Conservation (phyloP, 2,113 vertebrate genomes). For the Salvelinus fontinalis region DNA sequence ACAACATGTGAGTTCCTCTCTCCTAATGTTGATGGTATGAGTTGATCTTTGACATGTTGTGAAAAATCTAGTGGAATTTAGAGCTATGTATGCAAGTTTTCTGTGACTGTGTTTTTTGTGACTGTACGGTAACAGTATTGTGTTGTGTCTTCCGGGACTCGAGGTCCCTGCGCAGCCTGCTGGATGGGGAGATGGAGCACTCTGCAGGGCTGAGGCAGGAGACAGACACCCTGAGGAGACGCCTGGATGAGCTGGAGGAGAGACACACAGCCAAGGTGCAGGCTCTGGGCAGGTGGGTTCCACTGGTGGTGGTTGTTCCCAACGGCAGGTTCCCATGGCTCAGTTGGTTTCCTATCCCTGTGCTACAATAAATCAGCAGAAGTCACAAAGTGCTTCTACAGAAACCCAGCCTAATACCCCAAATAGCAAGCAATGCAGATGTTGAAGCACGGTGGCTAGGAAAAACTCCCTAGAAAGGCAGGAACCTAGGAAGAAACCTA, state of each 20-base stretch:
- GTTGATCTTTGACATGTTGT: too few relatives aligned
- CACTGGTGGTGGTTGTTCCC: background rate
- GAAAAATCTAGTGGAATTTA: background rate
- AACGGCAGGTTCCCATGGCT: too few relatives aligned
- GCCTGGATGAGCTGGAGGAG: conserved; percentile 87
- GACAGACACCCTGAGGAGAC: conserved; percentile 83
- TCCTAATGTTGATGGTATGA: too few relatives aligned
- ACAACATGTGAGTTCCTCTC: conserved; percentile 82
- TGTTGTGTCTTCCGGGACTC: background rate
- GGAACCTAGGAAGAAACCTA: too few relatives aligned
- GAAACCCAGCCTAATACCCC: too few relatives aligned
- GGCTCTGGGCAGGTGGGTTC: conserved; percentile 83
- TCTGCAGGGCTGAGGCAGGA: conserved; percentile 90
- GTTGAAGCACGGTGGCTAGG: too few relatives aligned
- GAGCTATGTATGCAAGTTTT: background rate
- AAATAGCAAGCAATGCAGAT: too few relatives aligned
- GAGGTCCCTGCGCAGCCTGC: conserved; percentile 90
- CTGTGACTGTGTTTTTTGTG: background rate
- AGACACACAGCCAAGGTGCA: conserved; percentile 86
- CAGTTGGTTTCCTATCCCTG: background rate
- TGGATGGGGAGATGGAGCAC: conserved; percentile 97
- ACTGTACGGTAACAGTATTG: background rate
- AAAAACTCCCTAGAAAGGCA: too few relatives aligned
- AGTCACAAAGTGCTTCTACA: too few relatives aligned
- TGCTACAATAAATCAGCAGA: background rate